Base-by-base conservation (phyloP, 1,140 invertebrate species). In the Drosophila malerkotliana region DNA sequence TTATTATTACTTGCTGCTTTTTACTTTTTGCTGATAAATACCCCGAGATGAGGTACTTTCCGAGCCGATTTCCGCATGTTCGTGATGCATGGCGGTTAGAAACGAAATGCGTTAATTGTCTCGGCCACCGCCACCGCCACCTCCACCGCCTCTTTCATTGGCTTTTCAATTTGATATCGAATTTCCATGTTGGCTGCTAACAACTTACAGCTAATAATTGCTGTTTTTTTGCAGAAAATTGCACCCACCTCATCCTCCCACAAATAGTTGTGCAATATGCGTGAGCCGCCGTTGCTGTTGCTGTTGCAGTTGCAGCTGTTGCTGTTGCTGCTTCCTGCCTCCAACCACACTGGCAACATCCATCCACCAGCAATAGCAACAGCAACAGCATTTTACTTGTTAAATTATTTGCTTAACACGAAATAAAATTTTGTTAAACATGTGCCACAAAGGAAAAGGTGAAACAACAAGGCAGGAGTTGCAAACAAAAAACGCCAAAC, bases 371-470 rank as follows among this genome's bases (percentile, higher is more conserved):
- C 41, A 44, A 18, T 14, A 18, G 41, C 39, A 41, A 39, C 18
- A 18, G 18, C 64, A 72, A 54, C 68, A 79, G 69, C 77, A 72
- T 72, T 63, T 80, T 80, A 76, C 72, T 80, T 80, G 77, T 80
- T 80, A 72, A 80, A 76, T 76, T 80, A 80, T 80, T 80, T 80
- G 77, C 77, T 64, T 53, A 79, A 78, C 76, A 72, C 68, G 75
- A 78, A 73, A 78, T 80, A 80, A 80, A 69, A 80, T 72, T 80
- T 80, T 80, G 77, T 80, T 76, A 71, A 80, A 76, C 77, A 80
- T 64, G 62, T 74, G 60, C 71, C 71, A 53, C 63, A 80, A 80
- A 80, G 73, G 77, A 79, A 79, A 56, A 79, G 77, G 77, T 58
- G 72, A 79, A 56, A 79, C 61, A 74, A 74, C 69, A 63, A 32